Evolutionary conservation across 2,113 vertebrate genomes (phyloP).

Genomic region (Drymodes brunneopygia): DNA sequence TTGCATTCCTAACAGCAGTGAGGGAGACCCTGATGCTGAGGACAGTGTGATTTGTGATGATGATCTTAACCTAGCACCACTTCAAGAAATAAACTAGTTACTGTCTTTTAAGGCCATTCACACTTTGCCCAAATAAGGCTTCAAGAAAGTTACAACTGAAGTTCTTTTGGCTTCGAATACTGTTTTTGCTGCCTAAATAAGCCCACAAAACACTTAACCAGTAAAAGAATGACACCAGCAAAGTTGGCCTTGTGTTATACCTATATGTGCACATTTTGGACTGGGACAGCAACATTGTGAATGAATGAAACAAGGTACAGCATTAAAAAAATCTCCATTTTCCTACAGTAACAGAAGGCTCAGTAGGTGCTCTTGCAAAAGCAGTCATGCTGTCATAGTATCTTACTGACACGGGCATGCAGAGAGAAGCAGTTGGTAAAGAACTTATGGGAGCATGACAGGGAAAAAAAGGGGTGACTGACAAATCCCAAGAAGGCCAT

Average conservation of each 20-base stretch:
- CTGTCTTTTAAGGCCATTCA: conserved; percentile 26
- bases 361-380: background rate
- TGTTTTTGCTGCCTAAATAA: conserved; percentile 41
- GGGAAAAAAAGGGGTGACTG: background rate
- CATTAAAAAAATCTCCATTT: background rate
- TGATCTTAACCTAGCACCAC: conserved; percentile 6
- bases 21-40: background rate
- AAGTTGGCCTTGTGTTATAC: background rate
- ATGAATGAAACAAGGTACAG: background rate
- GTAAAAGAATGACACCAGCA: background rate
- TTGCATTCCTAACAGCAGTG: background rate
- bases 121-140: conserved; percentile 55
- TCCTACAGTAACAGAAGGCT: background rate
- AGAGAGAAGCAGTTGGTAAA: background rate
- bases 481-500: background rate
- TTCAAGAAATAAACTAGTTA: conserved; percentile 32
- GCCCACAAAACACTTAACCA: background rate
- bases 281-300: fast-evolving
- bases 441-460: background rate
- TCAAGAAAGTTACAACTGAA: conserved; percentile 11
- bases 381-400: background rate
- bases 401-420: background rate
- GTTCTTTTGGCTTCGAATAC: conserved; percentile 29
- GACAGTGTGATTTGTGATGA: background rate
- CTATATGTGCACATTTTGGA: background rate